Evolutionary conservation across 2,888 invertebrate genomes (phyloP).

Genomic region (Phortica magna): DNA sequence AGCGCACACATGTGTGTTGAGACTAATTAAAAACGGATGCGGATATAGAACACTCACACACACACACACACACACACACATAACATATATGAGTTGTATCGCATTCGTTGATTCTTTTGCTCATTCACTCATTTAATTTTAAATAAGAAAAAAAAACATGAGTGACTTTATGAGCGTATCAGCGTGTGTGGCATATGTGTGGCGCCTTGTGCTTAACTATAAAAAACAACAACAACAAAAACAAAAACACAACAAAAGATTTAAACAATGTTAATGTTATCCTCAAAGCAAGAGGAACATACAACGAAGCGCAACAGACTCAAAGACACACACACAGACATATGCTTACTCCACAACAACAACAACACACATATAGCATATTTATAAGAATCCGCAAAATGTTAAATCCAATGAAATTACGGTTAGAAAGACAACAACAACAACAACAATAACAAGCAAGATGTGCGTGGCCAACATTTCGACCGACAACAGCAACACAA

Average conservation of each 20-base stretch:
- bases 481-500: constrained; percentile 1
- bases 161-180: constrained; percentile 15
- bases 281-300: constrained; percentile 38
- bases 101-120: constrained; percentile 15
- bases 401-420: constrained; percentile 31
- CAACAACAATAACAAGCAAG: background rate
- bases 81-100: constrained; percentile 5
- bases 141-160: no score
- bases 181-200: background rate
- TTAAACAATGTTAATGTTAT: constrained; percentile 12
- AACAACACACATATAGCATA: background rate
- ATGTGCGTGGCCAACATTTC: background rate
- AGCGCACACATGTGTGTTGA: constrained; percentile 20
- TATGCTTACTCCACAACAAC: background rate
- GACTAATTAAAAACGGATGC: constrained; percentile 48
- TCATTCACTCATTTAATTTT: constrained; percentile 34
- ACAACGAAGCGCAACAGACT: constrained; percentile 16
- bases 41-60: constrained; percentile 45
- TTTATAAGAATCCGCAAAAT: constrained; percentile 22
- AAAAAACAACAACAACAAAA: constrained; percentile 13
- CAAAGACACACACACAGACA: constrained; percentile 34
- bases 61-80: constrained; percentile 32
- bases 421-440: no score
- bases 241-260: no score
- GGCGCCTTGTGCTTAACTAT: no score